phyloP scores from a whole-genome alignment of 1,140 invertebrate genomes.

The Whitmania pigra region DNA sequence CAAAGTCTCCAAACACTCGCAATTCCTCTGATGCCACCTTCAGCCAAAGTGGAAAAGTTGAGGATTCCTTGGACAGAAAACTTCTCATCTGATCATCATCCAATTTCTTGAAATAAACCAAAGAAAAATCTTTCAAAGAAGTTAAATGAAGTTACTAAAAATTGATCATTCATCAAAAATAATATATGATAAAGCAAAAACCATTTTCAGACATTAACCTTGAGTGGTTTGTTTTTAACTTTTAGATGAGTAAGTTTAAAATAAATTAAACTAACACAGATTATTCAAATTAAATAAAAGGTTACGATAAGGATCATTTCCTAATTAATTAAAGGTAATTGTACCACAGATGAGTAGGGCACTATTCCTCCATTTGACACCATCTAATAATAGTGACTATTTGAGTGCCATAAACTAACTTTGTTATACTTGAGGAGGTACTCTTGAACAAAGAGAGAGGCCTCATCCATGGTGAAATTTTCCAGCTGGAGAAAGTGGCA shows the following conservation, averaged over 20 bases:
- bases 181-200: background rate
- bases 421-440: slow-evolving; percentile 32
- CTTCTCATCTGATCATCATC: slow-evolving; percentile 31
- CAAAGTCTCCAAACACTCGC: slow-evolving; percentile 39
- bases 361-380: too few species aligned
- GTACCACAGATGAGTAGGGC: too few species aligned
- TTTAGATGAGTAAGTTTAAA: too few species aligned
- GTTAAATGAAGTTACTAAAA: background rate
- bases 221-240: too few species aligned
- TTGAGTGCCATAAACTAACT: slow-evolving; percentile 23
- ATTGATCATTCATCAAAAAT: slow-evolving; percentile 5
- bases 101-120: slow-evolving; percentile 32
- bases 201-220: background rate
- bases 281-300: background rate
- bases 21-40: slow-evolving; percentile 36
- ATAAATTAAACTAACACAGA: background rate
- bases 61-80: slow-evolving; percentile 29
- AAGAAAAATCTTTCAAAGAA: background rate
- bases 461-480: slow-evolving; percentile 24
- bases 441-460: slow-evolving; percentile 26
- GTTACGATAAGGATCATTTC: too few species aligned
- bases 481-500: slow-evolving; percentile 26
- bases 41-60: slow-evolving; percentile 38
- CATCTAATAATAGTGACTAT: too few species aligned
- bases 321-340: too few species aligned